These are phyloP conservation scores for Cacatua alba DNA, from an alignment of 2,113 vertebrate genomes.

Conservation along the genomic window DNA sequence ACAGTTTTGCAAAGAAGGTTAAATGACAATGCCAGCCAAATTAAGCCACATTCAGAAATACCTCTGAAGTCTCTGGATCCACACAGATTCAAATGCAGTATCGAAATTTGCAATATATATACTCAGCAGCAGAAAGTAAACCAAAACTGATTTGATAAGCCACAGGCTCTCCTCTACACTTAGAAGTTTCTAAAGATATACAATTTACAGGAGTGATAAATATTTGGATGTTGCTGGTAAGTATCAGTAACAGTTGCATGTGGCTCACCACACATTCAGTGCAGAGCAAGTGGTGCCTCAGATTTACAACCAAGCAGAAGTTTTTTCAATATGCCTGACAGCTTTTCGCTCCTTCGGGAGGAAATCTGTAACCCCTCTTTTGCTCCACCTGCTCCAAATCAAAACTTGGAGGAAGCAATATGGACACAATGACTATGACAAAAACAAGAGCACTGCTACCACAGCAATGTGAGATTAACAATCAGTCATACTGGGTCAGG, in stretches of 20 bases:
- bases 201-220: background rate
- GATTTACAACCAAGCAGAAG: background rate
- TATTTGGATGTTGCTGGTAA: background rate
- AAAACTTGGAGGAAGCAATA: background rate
- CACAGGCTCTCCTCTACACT: background rate
- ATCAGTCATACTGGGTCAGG: background rate
- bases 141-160: background rate
- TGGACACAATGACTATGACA: background rate
- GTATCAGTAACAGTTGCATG: background rate
- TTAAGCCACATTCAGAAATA: background rate
- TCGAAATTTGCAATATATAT: background rate
- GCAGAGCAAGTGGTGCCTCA: background rate
- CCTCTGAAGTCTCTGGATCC: background rate
- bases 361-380: background rate
- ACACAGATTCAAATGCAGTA: background rate
- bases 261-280: background rate
- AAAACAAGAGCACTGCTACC: background rate
- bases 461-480: background rate
- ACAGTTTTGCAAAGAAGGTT: background rate
- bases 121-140: background rate
- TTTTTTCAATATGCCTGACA: background rate
- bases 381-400: background rate
- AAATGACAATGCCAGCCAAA: background rate
- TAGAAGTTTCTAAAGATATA: background rate
- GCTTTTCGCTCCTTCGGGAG: background rate